Percentiles rank a stretch among this genome's conserved stretches.
Conservation (phyloP, 2,888 invertebrate genomes). For the Imbricaverruca yamaguchii region DNA sequence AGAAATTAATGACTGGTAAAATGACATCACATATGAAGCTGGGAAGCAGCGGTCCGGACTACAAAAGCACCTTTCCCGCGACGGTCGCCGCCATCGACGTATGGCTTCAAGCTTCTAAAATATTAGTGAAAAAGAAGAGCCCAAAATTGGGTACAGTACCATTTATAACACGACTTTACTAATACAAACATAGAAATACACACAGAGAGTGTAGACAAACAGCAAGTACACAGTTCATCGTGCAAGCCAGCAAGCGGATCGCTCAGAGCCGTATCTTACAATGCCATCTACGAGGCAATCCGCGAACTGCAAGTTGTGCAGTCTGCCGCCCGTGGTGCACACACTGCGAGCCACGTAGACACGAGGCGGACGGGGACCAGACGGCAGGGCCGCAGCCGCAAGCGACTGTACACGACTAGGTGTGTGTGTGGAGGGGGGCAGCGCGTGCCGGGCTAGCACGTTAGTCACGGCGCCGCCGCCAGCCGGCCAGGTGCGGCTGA, state of each 20-base stretch:
- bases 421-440: neutral
- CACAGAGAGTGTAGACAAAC: constrained; percentile 17
- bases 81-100: neutral
- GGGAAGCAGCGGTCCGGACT: constrained; percentile 4
- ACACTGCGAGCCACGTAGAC: neutral
- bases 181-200: constrained; percentile 20
- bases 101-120: constrained; percentile 9
- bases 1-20: constrained; percentile 16
- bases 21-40: constrained; percentile 12
- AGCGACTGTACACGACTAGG: neutral
- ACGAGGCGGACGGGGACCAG: neutral
- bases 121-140: constrained; percentile 20
- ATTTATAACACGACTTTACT: constrained; percentile 15
- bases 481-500: too few relatives aligned
- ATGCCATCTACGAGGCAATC: constrained; percentile 14
- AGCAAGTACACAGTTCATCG: constrained; percentile 17
- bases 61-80: constrained; percentile 16
- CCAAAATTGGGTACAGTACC: constrained; percentile 17
- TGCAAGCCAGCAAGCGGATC: constrained; percentile 17
- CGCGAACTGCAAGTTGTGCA: constrained; percentile 5
- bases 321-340: constrained; percentile 15
- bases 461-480: neutral
- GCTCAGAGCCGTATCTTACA: constrained; percentile 17
- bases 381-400: neutral
- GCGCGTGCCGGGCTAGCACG: neutral